These are phyloP conservation scores for Andrena cerasifolii DNA, from an alignment of 1,140 invertebrate genomes.

Conservation along the genomic window DNA sequence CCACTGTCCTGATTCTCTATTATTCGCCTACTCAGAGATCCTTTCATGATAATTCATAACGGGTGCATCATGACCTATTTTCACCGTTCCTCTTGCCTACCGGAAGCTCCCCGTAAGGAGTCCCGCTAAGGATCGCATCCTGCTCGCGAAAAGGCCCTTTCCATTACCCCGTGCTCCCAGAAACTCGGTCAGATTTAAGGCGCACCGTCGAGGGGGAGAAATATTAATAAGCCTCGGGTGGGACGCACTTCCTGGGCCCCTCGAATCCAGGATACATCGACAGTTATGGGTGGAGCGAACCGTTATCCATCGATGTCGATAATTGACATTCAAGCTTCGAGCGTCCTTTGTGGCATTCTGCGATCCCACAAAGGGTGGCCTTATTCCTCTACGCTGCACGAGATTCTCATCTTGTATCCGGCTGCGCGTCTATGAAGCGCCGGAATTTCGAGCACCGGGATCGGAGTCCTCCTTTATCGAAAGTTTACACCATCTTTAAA, in stretches of 20 bases:
- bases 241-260: slow-evolving; percentile 70
- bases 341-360: slow-evolving; percentile 52
- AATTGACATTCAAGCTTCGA: slow-evolving; percentile 60
- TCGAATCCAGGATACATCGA: slow-evolving; percentile 57
- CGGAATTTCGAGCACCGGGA: too few species aligned
- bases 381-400: slow-evolving; percentile 31
- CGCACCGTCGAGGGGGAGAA: slow-evolving; percentile 49
- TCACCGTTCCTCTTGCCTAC: slow-evolving; percentile 27
- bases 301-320: slow-evolving; percentile 72
- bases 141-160: slow-evolving; percentile 59
- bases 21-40: background rate
- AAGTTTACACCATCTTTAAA: too few species aligned
- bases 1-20: background rate
- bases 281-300: slow-evolving; percentile 65
- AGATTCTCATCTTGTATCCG: slow-evolving; percentile 24
- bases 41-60: background rate
- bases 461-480: too few species aligned
- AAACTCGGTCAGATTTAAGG: slow-evolving; percentile 56
- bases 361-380: slow-evolving; percentile 49
- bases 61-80: slow-evolving; percentile 49
- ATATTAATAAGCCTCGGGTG: slow-evolving; percentile 74
- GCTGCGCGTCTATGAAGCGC: background rate
- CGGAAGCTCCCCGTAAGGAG: slow-evolving; percentile 56
- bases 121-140: slow-evolving; percentile 61
- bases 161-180: slow-evolving; percentile 7